Percentiles rank a stretch among this genome's conserved stretches.
phyloP scores from a whole-genome alignment of 2,888 invertebrate genomes.

The Drosophila ezoana region DNA sequence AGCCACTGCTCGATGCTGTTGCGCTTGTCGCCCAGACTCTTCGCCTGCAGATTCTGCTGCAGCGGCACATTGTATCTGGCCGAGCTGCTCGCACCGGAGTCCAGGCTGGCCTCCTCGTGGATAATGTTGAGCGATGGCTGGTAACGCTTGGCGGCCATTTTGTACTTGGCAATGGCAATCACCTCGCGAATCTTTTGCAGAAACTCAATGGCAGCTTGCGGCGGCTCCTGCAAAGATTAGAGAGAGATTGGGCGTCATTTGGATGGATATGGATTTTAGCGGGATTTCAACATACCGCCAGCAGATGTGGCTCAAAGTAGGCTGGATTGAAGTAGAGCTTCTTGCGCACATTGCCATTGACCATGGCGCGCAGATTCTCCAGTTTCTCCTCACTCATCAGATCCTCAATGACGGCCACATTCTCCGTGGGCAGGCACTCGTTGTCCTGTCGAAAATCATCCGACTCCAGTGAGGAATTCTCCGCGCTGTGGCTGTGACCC shows the following conservation, averaged over 20 bases:
- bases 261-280: background rate
- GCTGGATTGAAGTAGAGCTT: conserved; percentile 96
- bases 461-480: conserved; percentile 65
- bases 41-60: conserved; percentile 82
- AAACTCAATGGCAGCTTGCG: conserved; percentile 95
- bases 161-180: conserved; percentile 94
- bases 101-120: conserved; percentile 88
- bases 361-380: conserved; percentile 88
- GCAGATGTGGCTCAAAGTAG: conserved; percentile 94
- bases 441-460: conserved; percentile 84
- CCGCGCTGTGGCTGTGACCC: conserved; percentile 42
- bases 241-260: conserved; percentile 18
- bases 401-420: conserved; percentile 94
- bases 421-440: conserved; percentile 92
- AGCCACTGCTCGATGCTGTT: conserved; percentile 91
- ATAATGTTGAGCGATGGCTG: conserved; percentile 92
- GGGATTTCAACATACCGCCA: conserved; percentile 88
- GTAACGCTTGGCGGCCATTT: conserved; percentile 93
- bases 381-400: conserved; percentile 88
- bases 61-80: conserved; percentile 86
- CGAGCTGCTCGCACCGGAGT: conserved; percentile 72
- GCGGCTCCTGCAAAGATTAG: conserved; percentile 89
- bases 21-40: conserved; percentile 89
- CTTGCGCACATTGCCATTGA: conserved; percentile 89
- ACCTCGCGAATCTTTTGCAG: conserved; percentile 95